These are phyloP conservation scores for Drosophila santomea DNA, from an alignment of 1,140 invertebrate species.

Conservation along the genomic window DNA sequence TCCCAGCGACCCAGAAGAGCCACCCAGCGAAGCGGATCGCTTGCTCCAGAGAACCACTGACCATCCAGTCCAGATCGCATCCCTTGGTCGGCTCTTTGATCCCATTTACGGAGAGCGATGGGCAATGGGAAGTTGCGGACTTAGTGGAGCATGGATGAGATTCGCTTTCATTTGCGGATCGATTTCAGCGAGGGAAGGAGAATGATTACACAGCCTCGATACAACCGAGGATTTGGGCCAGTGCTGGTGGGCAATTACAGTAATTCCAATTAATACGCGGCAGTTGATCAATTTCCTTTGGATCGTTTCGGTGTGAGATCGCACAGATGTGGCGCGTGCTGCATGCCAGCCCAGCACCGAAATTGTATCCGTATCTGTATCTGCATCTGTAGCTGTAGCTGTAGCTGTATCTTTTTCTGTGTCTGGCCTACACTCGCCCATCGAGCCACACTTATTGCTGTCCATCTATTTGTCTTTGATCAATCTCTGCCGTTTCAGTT, in stretches of 20 bases:
- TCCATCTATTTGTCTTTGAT: slow-evolving; percentile 53
- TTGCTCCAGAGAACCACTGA: slow-evolving; percentile 33
- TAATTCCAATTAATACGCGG: slow-evolving; percentile 51
- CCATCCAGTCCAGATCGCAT: slow-evolving; percentile 1
- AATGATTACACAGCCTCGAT: slow-evolving; percentile 8
- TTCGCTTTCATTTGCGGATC: slow-evolving; percentile 46
- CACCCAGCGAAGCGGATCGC: slow-evolving; percentile 26
- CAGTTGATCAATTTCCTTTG: slow-evolving; percentile 24
- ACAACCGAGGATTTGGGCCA: slow-evolving; percentile 23
- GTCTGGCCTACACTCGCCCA: slow-evolving; percentile 24
- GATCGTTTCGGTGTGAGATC: slow-evolving; percentile 6
- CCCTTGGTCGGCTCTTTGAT: slow-evolving; percentile 38
- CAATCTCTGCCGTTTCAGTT: slow-evolving; percentile 33
- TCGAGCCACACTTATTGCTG: slow-evolving; percentile 37
- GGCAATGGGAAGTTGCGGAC: neutral
- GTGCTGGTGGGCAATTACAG: slow-evolving; percentile 36
- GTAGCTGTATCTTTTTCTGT: slow-evolving; percentile 30
- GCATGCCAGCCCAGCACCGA: slow-evolving; percentile 34
- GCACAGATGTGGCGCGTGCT: slow-evolving; percentile 41
- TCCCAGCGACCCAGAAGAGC: slow-evolving; percentile 37
- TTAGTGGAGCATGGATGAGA: slow-evolving; percentile 37
- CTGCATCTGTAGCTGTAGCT: slow-evolving; percentile 10
- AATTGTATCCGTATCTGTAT: neutral
- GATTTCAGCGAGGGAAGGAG: slow-evolving; percentile 18
- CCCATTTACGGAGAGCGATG: slow-evolving; percentile 6